Base-by-base conservation (phyloP, 1,140 invertebrate genomes). In the Heliothis subflexa region DNA sequence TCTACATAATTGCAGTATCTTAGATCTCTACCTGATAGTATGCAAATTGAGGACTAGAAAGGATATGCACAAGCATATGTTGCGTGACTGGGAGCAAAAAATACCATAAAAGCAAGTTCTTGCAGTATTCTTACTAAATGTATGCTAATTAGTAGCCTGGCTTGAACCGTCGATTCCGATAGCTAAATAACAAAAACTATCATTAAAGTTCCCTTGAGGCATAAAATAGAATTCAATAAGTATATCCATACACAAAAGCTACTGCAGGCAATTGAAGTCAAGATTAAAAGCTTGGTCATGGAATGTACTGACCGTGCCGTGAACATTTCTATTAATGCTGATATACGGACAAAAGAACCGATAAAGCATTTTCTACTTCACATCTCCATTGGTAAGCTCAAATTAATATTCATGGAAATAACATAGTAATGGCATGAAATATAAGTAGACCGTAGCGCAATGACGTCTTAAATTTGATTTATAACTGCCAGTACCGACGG, bases 401-500 rank as follows among this genome's bases (percentile, higher is more conserved):
- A 70, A 57, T 74, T 59, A 74, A 49, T 61, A 74, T 47, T 74
- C 40, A 74, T 59, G 45, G 54, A 74, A 74, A 61, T 74, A 74
- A 47, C 71, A 61, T 12, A 62, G 59, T 64, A 64, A 76, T 76
- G 12, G 73, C 61, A 50, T 72, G 50, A 54, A 72, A 76, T 47
- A 52, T 45, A 59, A 61, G n/a, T 76, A 14, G 59, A 76, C 73
- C 61, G 21, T 12, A 52, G 14, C 47, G 73, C 55, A 76, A 52
- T 76, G 49, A 64, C 73, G 73, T 64, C 73, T 62, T 72, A 61
- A 52, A 62, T 62, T 64, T 64, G 59, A 76, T 76, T 76, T 76
- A 76, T 75, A 50, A 40, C 28, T 64, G 25, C 21, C 16, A 52
- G 47, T 64, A 52, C 40, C 33, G 16, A 52, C 59, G 45, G 47